Conservation (phyloP, 2,888 invertebrate genomes). For the Latrodectus elegans region DNA sequence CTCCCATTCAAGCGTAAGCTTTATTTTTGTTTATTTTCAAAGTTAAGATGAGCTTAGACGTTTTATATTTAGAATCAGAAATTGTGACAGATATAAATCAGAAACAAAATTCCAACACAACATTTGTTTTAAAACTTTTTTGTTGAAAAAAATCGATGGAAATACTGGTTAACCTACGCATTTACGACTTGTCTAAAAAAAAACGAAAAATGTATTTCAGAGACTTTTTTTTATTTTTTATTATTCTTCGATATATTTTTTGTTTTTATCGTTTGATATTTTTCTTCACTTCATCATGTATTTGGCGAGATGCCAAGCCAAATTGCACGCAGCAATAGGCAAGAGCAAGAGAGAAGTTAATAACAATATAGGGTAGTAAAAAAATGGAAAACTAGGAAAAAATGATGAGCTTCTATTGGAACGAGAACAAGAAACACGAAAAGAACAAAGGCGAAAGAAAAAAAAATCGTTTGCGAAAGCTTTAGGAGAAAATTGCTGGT, state of each 20-base stretch:
- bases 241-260: not conserved
- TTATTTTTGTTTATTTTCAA: too few relatives aligned
- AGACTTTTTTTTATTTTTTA: slow-evolving; percentile 11
- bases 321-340: not conserved
- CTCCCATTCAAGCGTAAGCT: too few relatives aligned
- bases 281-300: slow-evolving; percentile 12
- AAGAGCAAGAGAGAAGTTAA: not conserved
- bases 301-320: slow-evolving; percentile 31
- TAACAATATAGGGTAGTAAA: slow-evolving; percentile 22
- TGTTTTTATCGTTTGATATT: slow-evolving; percentile 14
- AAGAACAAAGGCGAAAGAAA: not conserved
- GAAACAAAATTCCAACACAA: too few relatives aligned
- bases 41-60: too few relatives aligned
- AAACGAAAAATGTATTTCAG: not conserved
- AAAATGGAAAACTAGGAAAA: slow-evolving; percentile 6
- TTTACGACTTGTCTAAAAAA: not conserved
- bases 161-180: slow-evolving; percentile 5
- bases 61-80: too few relatives aligned
- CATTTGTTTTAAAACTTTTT: too few relatives aligned
- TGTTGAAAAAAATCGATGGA: not conserved
- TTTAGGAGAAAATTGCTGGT: not conserved
- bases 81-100: too few relatives aligned
- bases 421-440: not conserved
- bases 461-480: slow-evolving; percentile 19
- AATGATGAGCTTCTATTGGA: slow-evolving; percentile 18